Base-by-base conservation (phyloP, 2,113 vertebrate genomes). In the Stegostoma tigrinum region DNA sequence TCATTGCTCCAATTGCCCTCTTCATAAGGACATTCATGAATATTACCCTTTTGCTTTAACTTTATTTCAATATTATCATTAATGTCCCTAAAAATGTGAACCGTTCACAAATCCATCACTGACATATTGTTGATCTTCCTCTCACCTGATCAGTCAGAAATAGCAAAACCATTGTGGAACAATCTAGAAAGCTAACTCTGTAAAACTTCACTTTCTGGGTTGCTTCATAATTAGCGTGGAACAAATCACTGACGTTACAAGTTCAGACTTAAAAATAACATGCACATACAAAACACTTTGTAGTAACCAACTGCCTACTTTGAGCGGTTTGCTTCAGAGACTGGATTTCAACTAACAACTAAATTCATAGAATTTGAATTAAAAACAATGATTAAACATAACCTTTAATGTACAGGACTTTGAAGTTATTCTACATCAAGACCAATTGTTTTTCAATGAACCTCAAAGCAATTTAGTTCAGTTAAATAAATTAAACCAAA, bases 361-460 rank as follows among this genome's bases (percentile, higher is more conserved):
- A 52, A 61, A 75, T 90, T 52, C 15, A 42, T 38, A 21, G 38
- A 42, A 83, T 90, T 90, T 52, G 61, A 52, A 89, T 89, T 89
- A 89, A 34, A 30, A 89, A 24, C 48, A 89, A 55, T 55, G 52
- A 61, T 89, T 89, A 61, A 89, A 52, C 48, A 30, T 89, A 61
- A 61, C 52, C 86, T 89, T 52, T 89, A 89, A 89, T 61, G 52
- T 90, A 90, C 27, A 34, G 55, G 15, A 90, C 87, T 90, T 34
- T 90, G 87, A 90, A 90, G 87, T 61, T 61, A 34, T 90, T 90
- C 30, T 27, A 61, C 27, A 90, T 64, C 24, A 90, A 61, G 52
- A 52, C 87, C 87, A 90, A 61, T 61, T 90, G 87, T 90, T 61
- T 90, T 64, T 52, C 45, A 90, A 90, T 90, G 30, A 90, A 90